Evolutionary conservation across 1,140 invertebrate species (phyloP).

Genomic region (Panagrolaimus sp.): DNA sequence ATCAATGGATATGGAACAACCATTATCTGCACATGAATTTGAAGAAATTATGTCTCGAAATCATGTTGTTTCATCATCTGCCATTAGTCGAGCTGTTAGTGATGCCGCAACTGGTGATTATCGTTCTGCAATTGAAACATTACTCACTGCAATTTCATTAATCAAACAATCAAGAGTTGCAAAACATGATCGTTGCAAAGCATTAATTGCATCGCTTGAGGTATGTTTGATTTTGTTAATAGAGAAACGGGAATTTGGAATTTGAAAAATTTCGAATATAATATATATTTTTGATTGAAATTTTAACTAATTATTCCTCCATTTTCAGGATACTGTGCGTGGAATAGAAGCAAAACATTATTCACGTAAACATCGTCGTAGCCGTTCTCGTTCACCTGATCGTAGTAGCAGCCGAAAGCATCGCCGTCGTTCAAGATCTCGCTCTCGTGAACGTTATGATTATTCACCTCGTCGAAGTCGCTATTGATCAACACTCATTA

Average conservation of each 20-base stretch:
- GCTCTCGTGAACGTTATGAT: constrained; percentile 22
- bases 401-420: constrained; percentile 41
- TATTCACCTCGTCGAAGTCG: background rate
- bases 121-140: constrained; percentile 91
- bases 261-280: too few species aligned
- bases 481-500: background rate
- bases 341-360: constrained; percentile 95
- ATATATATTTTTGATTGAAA: too few species aligned
- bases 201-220: constrained; percentile 70
- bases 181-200: constrained; percentile 94
- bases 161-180: constrained; percentile 98
- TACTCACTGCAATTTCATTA: constrained; percentile 93
- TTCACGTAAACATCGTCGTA: constrained; percentile 61
- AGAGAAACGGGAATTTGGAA: too few species aligned
- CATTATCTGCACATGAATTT: constrained; percentile 74
- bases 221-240: constrained; percentile 26
- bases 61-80: constrained; percentile 75
- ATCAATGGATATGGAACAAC: constrained; percentile 2
- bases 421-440: constrained; percentile 39
- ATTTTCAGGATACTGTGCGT: constrained; percentile 73
- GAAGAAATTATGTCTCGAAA: constrained; percentile 97
- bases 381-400: constrained; percentile 42
- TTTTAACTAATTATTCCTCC: background rate
- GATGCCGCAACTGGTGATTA: constrained; percentile 92
- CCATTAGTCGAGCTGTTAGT: constrained; percentile 89